Evolutionary conservation across 1,140 invertebrate species (phyloP).

Genomic region (Wasmannia auropunctata): DNA sequence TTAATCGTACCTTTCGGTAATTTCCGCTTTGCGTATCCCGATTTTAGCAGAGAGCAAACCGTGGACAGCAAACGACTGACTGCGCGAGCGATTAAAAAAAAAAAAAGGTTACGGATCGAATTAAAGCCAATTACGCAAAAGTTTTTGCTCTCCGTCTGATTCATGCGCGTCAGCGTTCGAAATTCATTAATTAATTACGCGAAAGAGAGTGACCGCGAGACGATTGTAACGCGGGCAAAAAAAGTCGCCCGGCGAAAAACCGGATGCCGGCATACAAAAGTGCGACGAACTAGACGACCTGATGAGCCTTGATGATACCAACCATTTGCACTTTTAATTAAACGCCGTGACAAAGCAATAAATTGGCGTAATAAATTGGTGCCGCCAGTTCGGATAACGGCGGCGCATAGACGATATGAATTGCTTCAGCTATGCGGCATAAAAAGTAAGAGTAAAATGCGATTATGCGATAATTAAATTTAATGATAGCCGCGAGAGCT

Average conservation of each 20-base stretch:
- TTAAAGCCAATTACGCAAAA: slow-evolving; percentile 62
- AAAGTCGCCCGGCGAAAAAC: slow-evolving; percentile 42
- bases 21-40: slow-evolving; percentile 46
- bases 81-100: no score
- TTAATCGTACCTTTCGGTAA: slow-evolving; percentile 64
- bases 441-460: slow-evolving; percentile 9
- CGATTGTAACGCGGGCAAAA: slow-evolving; percentile 35
- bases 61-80: slow-evolving; percentile 29
- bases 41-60: slow-evolving; percentile 37
- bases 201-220: slow-evolving; percentile 18
- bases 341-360: slow-evolving; percentile 70
- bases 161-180: slow-evolving; percentile 50
- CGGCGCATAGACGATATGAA: slow-evolving; percentile 54
- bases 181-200: slow-evolving; percentile 74
- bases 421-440: slow-evolving; percentile 24
- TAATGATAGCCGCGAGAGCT: not conserved
- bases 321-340: slow-evolving; percentile 74
- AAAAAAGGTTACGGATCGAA: slow-evolving; percentile 26
- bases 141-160: slow-evolving; percentile 31
- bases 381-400: slow-evolving; percentile 24
- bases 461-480: slow-evolving; percentile 47
- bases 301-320: slow-evolving; percentile 48
- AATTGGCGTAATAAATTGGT: slow-evolving; percentile 71
- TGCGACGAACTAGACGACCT: slow-evolving; percentile 57
- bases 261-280: slow-evolving; percentile 56